Evolutionary conservation across 1,140 invertebrate species (phyloP).

Genomic region (Bombus sylvicola): DNA sequence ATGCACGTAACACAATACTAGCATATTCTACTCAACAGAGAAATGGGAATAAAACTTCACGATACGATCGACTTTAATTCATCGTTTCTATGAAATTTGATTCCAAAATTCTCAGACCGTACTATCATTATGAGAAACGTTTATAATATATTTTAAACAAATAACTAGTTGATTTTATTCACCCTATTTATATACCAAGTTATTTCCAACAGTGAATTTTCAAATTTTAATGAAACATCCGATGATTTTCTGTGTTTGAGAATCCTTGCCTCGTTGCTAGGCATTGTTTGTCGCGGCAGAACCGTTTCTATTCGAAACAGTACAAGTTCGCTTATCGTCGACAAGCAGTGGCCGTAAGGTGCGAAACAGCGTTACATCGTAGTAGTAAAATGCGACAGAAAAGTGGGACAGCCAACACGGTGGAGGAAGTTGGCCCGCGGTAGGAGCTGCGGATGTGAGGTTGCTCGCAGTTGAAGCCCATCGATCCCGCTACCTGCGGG

Average conservation of each 20-base stretch:
- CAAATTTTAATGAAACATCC: neutral
- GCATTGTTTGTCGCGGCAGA: no score
- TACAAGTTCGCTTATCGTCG: slow-evolving; percentile 2
- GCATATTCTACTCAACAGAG: neutral
- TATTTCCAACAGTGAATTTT: neutral
- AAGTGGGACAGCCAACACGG: slow-evolving; percentile 64
- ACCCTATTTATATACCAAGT: neutral
- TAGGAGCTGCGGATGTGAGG: slow-evolving; percentile 54
- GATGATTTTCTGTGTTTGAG: no score
- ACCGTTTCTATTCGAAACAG: neutral
- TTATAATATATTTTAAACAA: slow-evolving; percentile 31
- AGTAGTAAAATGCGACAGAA: slow-evolving; percentile 57
- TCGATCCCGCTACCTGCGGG: slow-evolving; percentile 64
- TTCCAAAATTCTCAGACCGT: neutral
- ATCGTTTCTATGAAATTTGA: neutral
- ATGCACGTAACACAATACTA: neutral
- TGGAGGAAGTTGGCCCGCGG: slow-evolving; percentile 32
- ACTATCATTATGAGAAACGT: neutral
- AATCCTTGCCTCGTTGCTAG: no score
- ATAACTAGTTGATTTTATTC: neutral
- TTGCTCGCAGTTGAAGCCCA: slow-evolving; percentile 57
- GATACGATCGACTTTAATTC: neutral
- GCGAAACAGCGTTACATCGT: slow-evolving; percentile 36
- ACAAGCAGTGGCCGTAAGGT: slow-evolving; percentile 1
- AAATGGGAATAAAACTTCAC: neutral